Conservation (phyloP, 2,113 vertebrate genomes). For the Zosterops pallidus region DNA sequence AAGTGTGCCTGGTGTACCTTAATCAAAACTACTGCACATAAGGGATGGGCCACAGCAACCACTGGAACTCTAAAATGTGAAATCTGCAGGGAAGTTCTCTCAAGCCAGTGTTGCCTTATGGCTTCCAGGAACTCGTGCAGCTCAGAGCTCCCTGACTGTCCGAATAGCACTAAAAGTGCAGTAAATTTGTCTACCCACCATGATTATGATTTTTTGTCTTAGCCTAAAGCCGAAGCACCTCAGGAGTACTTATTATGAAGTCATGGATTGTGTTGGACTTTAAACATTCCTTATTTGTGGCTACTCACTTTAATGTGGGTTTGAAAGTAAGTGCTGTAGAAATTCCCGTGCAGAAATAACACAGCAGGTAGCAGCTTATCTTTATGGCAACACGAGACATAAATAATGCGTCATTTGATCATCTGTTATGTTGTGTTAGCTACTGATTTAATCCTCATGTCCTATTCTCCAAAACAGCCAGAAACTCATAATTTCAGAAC, state of each 20-base stretch:
- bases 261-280: neutral
- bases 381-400: neutral
- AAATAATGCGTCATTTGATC: neutral
- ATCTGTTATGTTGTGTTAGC: neutral
- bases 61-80: neutral
- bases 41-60: neutral
- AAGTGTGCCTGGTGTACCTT: neutral
- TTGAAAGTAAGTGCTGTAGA: neutral
- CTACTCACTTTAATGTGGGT: neutral
- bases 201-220: neutral
- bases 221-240: neutral
- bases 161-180: neutral
- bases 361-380: neutral
- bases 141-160: neutral
- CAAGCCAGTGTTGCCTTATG: neutral
- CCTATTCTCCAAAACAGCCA: neutral
- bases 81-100: neutral
- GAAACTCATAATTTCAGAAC: neutral
- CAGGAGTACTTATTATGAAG: neutral
- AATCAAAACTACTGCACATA: neutral
- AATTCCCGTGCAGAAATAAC: neutral
- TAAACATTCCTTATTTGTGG: neutral
- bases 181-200: neutral
- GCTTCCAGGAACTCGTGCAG: neutral
- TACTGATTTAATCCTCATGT: neutral